phyloP scores from a whole-genome alignment of 2,113 vertebrate genomes.

The Menura novaehollandiae region DNA sequence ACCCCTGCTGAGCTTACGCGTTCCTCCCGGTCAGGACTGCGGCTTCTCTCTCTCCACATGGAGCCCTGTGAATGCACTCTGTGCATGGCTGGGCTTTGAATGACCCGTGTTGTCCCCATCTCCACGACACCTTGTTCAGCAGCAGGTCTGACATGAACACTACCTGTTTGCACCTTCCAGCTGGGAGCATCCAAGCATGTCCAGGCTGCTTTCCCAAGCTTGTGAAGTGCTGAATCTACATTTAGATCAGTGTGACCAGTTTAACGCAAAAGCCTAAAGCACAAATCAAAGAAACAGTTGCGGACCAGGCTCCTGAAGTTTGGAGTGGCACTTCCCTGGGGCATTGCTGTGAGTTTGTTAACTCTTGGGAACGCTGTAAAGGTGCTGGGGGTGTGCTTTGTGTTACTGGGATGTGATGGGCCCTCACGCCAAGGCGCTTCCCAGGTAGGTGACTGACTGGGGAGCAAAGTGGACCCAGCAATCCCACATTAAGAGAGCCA shows the following conservation, averaged over 20 bases:
- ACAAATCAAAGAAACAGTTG: neutral
- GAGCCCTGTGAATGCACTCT: neutral
- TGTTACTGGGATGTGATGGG: neutral
- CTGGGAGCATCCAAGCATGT: neutral
- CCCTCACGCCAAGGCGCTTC: fast-evolving
- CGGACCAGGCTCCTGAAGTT: neutral
- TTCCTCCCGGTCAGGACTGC: neutral
- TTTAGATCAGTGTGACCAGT: neutral
- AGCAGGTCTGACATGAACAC: neutral
- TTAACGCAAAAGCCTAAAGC: neutral
- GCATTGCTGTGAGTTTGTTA: neutral
- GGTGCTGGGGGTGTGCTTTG: neutral
- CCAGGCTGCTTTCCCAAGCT: neutral
- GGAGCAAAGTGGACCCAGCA: neutral
- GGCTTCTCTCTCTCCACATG: neutral
- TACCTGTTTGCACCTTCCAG: neutral
- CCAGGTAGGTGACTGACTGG: fast-evolving
- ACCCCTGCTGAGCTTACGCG: neutral
- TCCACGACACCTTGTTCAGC: neutral
- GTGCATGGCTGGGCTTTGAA: neutral
- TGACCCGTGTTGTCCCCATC: neutral
- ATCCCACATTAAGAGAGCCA: neutral
- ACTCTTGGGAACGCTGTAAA: neutral
- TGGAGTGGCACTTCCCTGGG: neutral
- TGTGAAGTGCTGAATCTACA: neutral